Conservation (phyloP, 2,113 vertebrate genomes). For the Pomatostomus ruficeps region DNA sequence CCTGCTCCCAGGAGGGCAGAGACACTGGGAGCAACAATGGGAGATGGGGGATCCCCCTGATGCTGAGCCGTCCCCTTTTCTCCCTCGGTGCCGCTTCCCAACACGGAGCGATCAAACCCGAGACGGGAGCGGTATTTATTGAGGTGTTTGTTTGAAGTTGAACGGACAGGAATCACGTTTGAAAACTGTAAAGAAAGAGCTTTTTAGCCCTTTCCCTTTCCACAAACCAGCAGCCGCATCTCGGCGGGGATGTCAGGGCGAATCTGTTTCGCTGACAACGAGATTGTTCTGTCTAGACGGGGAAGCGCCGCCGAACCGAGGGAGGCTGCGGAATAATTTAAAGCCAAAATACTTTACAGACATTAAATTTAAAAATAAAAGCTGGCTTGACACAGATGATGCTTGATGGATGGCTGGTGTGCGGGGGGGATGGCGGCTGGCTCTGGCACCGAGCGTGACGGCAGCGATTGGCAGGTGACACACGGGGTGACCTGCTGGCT, state of each 20-base stretch:
- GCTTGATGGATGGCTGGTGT: not conserved
- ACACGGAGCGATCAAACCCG: not conserved
- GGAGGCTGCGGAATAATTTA: slow-evolving; percentile 58
- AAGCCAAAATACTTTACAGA: slow-evolving; percentile 26
- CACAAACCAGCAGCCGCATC: slow-evolving; percentile 11
- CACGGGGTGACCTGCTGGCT: not conserved
- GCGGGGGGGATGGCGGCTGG: not conserved
- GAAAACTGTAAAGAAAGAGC: not conserved
- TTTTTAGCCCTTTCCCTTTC: not conserved
- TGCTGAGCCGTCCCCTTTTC: not conserved
- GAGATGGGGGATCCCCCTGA: not conserved
- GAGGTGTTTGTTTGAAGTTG: slow-evolving; percentile 29
- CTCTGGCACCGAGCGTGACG: not conserved
- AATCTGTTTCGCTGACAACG: slow-evolving; percentile 65
- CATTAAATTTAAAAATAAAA: not conserved
- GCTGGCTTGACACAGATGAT: not conserved
- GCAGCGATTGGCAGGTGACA: not conserved
- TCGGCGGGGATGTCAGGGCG: slow-evolving; percentile 39
- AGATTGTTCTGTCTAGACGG: slow-evolving; percentile 58
- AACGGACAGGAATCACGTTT: slow-evolving; percentile 13
- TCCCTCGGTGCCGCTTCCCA: not conserved
- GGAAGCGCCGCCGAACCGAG: slow-evolving; percentile 28
- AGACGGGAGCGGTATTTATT: not conserved
- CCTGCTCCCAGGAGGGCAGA: not conserved
- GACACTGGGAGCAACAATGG: not conserved